phyloP scores from a whole-genome alignment of 2,797 vertebrate genomes.

The Sylvilagus floridanus region DNA sequence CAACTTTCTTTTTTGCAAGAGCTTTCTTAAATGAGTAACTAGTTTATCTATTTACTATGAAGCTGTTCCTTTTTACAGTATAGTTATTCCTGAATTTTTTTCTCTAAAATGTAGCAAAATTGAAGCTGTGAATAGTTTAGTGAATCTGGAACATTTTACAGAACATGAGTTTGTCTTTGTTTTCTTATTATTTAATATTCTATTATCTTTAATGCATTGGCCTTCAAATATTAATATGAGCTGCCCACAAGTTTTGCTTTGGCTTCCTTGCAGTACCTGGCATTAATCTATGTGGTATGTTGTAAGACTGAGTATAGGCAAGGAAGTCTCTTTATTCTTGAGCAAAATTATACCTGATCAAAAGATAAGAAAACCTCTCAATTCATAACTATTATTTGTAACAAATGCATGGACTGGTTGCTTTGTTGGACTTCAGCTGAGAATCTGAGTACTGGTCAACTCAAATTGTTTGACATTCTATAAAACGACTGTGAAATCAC shows the following conservation, averaged over 20 bases:
- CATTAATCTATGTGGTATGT: neutral
- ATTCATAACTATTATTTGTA: neutral
- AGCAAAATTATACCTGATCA: neutral
- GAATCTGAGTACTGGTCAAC: fast-evolving
- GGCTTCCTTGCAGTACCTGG: neutral
- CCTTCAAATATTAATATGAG: neutral
- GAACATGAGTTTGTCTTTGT: neutral
- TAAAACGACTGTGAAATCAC: neutral
- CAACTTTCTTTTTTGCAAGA: constrained; percentile 58
- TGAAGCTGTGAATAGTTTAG: neutral
- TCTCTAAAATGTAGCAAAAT: neutral
- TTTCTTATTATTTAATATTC: neutral
- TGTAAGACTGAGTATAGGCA: neutral
- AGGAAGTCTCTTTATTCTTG: neutral
- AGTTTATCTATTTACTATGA: neutral
- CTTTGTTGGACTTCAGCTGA: neutral
- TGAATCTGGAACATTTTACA: neutral
- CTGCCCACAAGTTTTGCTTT: neutral
- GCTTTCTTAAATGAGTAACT: constrained; percentile 56
- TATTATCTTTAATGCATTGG: neutral
- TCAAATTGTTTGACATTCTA: neutral
- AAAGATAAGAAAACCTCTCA: neutral
- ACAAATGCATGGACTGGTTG: neutral
- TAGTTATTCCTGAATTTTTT: neutral
- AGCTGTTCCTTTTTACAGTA: constrained; percentile 20